These are phyloP conservation scores for Epinephelus awoara DNA, from an alignment of 2,797 vertebrate genomes.

Conservation along the genomic window DNA sequence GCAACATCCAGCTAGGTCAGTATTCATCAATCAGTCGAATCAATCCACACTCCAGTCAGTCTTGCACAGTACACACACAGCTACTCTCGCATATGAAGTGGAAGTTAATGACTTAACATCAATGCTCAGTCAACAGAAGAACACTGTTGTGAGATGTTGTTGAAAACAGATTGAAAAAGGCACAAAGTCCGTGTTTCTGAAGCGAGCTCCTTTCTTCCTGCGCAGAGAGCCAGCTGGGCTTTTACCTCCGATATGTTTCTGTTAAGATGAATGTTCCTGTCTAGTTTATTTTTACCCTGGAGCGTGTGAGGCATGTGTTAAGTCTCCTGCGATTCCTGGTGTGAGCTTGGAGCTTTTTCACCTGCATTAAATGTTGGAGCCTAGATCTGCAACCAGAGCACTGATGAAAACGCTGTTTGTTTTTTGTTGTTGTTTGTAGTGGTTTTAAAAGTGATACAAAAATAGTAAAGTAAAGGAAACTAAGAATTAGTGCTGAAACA, in stretches of 20 bases:
- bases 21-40: neutral
- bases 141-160: neutral
- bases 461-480: neutral
- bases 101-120: neutral
- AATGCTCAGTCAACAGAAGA: neutral
- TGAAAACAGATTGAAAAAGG: slow-evolving; percentile 33
- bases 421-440: neutral
- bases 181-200: slow-evolving; percentile 4
- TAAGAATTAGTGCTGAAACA: neutral
- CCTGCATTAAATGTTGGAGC: slow-evolving; percentile 48
- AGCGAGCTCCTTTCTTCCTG: slow-evolving; percentile 18
- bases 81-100: neutral
- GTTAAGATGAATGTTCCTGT: slow-evolving; percentile 77
- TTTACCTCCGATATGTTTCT: slow-evolving; percentile 54
- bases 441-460: neutral
- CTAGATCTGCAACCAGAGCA: slow-evolving; percentile 22
- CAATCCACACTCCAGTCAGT: neutral
- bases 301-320: slow-evolving; percentile 72
- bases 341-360: slow-evolving; percentile 56
- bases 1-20: slow-evolving; percentile 98
- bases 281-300: slow-evolving; percentile 80
- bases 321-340: slow-evolving; percentile 65
- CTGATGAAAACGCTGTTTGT: neutral
- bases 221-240: slow-evolving; percentile 59
- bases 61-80: neutral